Percentiles rank a stretch among this genome's conserved stretches.
Conservation (phyloP, 2,113 vertebrate species). For the Trichechus manatus region DNA sequence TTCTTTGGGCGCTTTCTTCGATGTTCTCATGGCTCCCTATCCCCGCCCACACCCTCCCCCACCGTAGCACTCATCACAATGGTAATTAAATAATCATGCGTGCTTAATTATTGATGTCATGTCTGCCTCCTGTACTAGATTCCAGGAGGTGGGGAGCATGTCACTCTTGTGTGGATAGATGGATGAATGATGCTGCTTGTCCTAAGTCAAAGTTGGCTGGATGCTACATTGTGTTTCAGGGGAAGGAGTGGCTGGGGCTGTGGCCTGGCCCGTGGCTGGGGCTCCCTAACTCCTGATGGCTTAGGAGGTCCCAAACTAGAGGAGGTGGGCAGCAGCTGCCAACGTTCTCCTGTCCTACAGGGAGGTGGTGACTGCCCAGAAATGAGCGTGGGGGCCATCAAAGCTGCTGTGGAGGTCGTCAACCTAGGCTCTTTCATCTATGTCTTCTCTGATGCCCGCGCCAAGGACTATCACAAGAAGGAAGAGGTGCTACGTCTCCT, state of each 20-base stretch:
- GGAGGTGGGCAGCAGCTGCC: background rate
- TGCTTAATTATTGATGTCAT: background rate
- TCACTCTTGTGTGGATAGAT: rapidly evolving
- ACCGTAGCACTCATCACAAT: background rate
- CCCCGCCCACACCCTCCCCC: rapidly evolving
- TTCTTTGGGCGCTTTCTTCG: background rate
- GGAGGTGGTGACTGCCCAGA: constrained; percentile 97
- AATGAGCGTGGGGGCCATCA: constrained; percentile 96
- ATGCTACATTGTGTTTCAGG: rapidly evolving
- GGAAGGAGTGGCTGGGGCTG: background rate
- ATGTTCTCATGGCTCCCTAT: background rate
- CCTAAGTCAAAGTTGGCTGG: rapidly evolving
- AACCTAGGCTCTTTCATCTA: constrained; percentile 94
- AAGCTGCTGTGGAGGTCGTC: constrained; percentile 92
- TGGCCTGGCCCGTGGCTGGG: background rate
- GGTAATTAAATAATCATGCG: background rate
- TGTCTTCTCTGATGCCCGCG: constrained; percentile 96
- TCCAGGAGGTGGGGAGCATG: rapidly evolving
- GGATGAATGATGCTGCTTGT: rapidly evolving
- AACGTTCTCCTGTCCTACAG: constrained; percentile 77
- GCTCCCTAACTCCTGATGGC: rapidly evolving
- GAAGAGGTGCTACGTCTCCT: constrained; percentile 92
- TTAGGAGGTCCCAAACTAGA: rapidly evolving
- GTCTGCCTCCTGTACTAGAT: background rate
- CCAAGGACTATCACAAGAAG: constrained; percentile 94